Evolutionary conservation across 2,113 vertebrate genomes (phyloP).

Genomic region (Lycocorax pyrrhopterus): DNA sequence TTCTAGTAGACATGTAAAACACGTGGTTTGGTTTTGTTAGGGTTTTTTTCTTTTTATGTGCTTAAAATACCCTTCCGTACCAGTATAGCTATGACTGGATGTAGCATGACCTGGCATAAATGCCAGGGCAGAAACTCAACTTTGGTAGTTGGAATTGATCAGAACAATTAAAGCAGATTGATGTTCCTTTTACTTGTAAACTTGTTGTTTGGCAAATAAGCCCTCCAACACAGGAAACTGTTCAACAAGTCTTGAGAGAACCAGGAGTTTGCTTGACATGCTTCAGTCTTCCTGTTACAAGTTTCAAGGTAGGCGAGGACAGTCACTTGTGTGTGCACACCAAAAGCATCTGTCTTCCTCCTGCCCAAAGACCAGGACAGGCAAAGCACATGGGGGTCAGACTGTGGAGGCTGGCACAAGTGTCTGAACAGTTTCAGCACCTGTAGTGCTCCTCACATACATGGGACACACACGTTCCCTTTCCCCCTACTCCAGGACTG

Average conservation of each 20-base stretch:
- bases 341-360: background rate
- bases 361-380: background rate
- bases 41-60: background rate
- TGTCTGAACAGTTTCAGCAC: background rate
- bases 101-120: background rate
- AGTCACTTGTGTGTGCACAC: background rate
- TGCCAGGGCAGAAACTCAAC: background rate
- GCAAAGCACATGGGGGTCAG: background rate
- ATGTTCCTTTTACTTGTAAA: background rate
- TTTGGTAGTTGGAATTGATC: background rate
- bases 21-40: background rate
- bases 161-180: background rate
- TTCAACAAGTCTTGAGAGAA: background rate
- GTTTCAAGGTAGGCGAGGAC: background rate
- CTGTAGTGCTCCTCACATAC: background rate
- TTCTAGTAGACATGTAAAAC: background rate
- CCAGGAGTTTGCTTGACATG: background rate
- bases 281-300: background rate
- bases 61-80: background rate
- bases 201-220: background rate
- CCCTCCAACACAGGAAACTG: background rate
- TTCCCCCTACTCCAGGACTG: background rate
- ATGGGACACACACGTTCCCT: accelerated
- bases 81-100: background rate
- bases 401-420: background rate